Percentiles rank a stretch among this genome's conserved stretches.
phyloP scores from a whole-genome alignment of 2,113 vertebrate species.

The Aix galericulata region DNA sequence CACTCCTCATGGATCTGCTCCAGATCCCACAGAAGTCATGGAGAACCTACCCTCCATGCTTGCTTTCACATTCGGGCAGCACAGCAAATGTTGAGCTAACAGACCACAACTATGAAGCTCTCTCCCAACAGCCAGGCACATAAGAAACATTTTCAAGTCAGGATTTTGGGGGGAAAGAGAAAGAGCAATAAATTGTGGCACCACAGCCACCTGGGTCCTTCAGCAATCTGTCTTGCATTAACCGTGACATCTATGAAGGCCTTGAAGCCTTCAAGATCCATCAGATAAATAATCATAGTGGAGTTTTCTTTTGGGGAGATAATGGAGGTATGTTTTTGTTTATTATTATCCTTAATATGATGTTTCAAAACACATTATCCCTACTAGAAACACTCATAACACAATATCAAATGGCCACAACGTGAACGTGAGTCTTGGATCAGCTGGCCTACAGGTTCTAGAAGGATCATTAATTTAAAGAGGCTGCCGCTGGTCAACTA shows the following conservation, averaged over 20 bases:
- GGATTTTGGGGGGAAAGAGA: not conserved
- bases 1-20: slow-evolving; percentile 52
- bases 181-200: not conserved
- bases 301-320: not conserved
- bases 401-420: not conserved
- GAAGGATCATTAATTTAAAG: slow-evolving; percentile 25
- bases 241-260: not conserved
- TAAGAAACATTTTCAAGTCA: not conserved
- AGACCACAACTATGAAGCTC: slow-evolving; percentile 36
- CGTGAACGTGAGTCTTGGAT: not conserved
- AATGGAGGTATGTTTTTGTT: not conserved
- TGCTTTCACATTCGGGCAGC: slow-evolving; percentile 30
- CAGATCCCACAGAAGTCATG: slow-evolving; percentile 51
- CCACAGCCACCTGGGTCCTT: not conserved
- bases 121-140: not conserved
- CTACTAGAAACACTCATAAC: not conserved
- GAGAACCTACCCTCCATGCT: slow-evolving; percentile 36
- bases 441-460: not conserved
- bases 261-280: not conserved
- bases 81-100: slow-evolving; percentile 26
- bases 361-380: not conserved
- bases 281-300: rapidly evolving
- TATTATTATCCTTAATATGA: not conserved
- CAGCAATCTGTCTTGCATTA: not conserved
- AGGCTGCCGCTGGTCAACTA: not conserved